phyloP scores from a whole-genome alignment of 35 echinoderm and acorn worm genomes.

The Heliocidaris tuberculata region DNA sequence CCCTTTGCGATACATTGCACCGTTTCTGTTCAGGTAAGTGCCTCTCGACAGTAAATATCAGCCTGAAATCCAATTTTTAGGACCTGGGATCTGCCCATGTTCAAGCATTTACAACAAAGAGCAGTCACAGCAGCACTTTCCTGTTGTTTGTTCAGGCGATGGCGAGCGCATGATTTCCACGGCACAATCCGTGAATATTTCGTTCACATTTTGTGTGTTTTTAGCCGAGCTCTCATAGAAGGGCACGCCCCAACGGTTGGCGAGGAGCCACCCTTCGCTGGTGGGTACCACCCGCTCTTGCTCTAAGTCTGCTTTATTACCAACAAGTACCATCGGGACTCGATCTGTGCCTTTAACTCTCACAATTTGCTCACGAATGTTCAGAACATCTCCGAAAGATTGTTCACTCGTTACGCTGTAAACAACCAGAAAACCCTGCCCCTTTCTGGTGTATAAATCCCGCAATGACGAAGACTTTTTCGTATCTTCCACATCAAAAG shows the following conservation, averaged over 20 bases:
- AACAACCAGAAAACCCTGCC: constrained; percentile 93
- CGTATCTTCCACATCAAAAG: constrained; percentile 48
- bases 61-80: no score
- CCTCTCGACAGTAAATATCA: no score
- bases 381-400: constrained; percentile 83
- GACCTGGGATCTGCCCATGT: no score
- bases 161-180: no score
- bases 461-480: constrained; percentile 96
- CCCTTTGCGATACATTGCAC: no score
- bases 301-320: constrained; percentile 94
- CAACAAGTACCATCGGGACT: constrained; percentile 94
- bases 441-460: constrained; percentile 96
- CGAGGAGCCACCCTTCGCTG: constrained; percentile 86
- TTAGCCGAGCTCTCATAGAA: constrained; percentile 98
- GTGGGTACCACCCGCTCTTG: constrained; percentile 87
- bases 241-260: constrained; percentile 82
- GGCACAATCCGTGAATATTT: constrained; percentile 79
- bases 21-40: no score
- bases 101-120: no score
- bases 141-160: no score
- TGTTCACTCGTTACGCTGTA: constrained; percentile 98
- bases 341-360: constrained; percentile 87
- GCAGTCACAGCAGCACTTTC: no score
- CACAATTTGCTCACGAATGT: constrained; percentile 89
- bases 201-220: constrained; percentile 89